Evolutionary conservation across 2,888 invertebrate genomes (phyloP).

Genomic region (Lochmaea capreae): DNA sequence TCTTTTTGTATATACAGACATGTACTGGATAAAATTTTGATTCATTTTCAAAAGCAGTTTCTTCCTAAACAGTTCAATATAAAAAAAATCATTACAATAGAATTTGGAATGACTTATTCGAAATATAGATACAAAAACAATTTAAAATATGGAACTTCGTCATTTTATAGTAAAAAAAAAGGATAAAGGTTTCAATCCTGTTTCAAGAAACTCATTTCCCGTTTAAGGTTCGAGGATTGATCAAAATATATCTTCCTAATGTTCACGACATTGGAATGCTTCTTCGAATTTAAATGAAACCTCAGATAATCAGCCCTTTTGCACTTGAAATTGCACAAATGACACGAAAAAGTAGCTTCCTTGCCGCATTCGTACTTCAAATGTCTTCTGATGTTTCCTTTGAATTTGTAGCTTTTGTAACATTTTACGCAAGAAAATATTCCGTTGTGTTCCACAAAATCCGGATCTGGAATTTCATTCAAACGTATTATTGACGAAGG

Average conservation of each 20-base stretch:
- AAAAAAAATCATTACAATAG: too few species aligned
- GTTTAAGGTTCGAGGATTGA: slow-evolving; percentile 6
- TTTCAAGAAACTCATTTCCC: slow-evolving; percentile 4
- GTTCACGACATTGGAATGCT: slow-evolving; percentile 42
- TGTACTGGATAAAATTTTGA: too few species aligned
- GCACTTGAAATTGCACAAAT: slow-evolving; percentile 73
- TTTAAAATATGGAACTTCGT: too few species aligned
- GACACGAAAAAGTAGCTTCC: slow-evolving; percentile 74
- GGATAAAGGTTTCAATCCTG: background rate
- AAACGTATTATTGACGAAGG: slow-evolving; percentile 17
- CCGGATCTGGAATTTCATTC: slow-evolving; percentile 38
- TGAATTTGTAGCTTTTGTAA: slow-evolving; percentile 55
- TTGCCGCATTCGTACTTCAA: slow-evolving; percentile 79
- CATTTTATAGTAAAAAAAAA: too few species aligned
- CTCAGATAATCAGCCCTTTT: slow-evolving; percentile 73
- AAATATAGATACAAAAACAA: too few species aligned
- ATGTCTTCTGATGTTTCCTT: slow-evolving; percentile 67
- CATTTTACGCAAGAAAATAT: slow-evolving; percentile 53
- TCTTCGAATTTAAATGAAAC: slow-evolving; percentile 57
- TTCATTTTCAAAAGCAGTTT: too few species aligned
- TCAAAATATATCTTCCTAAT: slow-evolving; percentile 20
- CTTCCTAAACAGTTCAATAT: too few species aligned
- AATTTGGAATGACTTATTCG: too few species aligned
- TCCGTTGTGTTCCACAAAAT: slow-evolving; percentile 52
- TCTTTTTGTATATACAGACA: too few species aligned